A percentile compares a stretch with the other conserved stretches of the same genome.
These are phyloP conservation scores for Sialis fuliginosa DNA, from an alignment of 2,888 invertebrate species.

Conservation along the genomic window DNA sequence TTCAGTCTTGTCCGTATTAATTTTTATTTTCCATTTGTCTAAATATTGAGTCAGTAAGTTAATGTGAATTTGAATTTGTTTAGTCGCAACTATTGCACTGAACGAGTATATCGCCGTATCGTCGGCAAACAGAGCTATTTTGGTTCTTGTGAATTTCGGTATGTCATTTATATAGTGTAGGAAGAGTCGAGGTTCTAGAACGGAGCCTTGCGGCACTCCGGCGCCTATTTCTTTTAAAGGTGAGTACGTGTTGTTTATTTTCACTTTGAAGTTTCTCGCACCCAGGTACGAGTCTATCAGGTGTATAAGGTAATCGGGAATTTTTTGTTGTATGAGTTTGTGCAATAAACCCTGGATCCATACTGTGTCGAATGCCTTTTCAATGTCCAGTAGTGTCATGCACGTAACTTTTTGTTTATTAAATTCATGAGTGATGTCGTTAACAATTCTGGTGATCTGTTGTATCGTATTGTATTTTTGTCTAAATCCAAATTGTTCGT, in stretches of 20 bases:
- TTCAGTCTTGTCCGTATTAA: not conserved
- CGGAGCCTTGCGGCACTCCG: no score
- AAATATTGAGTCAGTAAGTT: not conserved
- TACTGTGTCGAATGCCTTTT: conserved; percentile 6
- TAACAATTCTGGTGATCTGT: no score
- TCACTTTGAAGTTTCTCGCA: not conserved
- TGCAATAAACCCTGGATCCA: conserved; percentile 11
- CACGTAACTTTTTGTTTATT: no score
- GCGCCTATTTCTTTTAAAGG: no score
- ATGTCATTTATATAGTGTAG: not conserved
- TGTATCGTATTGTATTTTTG: no score
- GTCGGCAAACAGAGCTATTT: not conserved
- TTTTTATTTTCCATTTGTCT: not conserved
- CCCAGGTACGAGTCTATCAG: not conserved
- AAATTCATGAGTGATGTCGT: no score
- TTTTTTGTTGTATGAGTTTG: no score
- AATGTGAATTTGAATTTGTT: not conserved
- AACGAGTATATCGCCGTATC: not conserved
- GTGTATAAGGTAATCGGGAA: not conserved
- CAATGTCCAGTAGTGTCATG: conserved; percentile 4
- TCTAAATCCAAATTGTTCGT: no score
- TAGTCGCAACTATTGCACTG: not conserved
- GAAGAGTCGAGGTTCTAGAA: no score
- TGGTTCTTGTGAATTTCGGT: not conserved
- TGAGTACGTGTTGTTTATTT: not conserved